These are phyloP conservation scores for Trypoxylus dichotomus DNA, from an alignment of 1,140 invertebrate species.

Conservation along the genomic window DNA sequence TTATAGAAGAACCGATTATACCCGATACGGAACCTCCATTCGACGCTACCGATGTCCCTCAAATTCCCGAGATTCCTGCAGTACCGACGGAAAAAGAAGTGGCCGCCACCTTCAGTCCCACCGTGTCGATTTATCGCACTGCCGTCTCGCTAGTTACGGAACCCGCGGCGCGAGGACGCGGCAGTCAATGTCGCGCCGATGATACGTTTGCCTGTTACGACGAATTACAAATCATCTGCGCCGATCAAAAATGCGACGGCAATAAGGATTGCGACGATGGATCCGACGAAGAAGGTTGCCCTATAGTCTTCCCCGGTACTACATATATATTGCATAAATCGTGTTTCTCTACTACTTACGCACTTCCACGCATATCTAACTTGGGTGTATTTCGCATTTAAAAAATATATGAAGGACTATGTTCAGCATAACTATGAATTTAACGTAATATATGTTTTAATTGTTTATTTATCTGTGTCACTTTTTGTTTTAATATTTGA, in stretches of 20 bases:
- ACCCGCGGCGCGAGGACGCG: not conserved
- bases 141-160: not conserved
- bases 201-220: constrained; percentile 56
- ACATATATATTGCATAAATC: not conserved
- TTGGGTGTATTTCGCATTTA: not conserved
- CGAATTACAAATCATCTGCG: constrained; percentile 54
- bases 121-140: not conserved
- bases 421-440: not conserved
- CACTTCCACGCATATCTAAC: constrained; percentile 30
- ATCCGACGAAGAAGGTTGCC: constrained; percentile 60
- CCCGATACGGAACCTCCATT: not conserved
- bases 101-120: not conserved
- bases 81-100: not conserved
- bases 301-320: not conserved
- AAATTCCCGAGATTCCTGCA: not conserved
- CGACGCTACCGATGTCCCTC: not conserved
- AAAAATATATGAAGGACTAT: not conserved
- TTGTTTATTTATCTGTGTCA: no score
- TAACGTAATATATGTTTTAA: no score
- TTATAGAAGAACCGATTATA: not conserved
- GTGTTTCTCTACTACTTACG: not conserved
- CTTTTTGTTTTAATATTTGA: no score
- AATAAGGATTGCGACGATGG: constrained; percentile 60
- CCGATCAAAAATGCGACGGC: constrained; percentile 62
- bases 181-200: constrained; percentile 57